Percentiles rank a stretch among this genome's conserved stretches.
Evolutionary conservation across 2,113 vertebrate species (phyloP).

Genomic region (Corythaeola cristata): DNA sequence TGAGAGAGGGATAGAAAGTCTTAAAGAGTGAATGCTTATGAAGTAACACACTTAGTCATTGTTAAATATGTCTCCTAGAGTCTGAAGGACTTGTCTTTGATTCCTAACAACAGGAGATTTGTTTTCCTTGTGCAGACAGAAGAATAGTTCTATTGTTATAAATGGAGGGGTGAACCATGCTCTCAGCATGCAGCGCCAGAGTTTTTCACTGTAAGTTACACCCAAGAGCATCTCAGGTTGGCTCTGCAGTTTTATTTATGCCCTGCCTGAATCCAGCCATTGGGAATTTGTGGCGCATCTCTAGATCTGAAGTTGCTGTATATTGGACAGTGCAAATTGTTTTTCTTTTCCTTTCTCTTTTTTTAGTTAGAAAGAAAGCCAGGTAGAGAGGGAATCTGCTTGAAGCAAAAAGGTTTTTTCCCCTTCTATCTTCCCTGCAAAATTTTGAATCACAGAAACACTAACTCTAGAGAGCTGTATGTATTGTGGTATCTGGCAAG

Average conservation of each 20-base stretch:
- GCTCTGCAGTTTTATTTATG: conserved; percentile 45
- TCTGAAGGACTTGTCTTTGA: conserved; percentile 51
- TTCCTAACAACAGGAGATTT: conserved; percentile 36
- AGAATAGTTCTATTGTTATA: neutral
- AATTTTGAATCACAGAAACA: neutral
- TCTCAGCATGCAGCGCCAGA: neutral
- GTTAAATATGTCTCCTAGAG: conserved; percentile 45
- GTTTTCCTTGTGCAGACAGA: conserved; percentile 44
- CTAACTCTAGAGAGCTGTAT: neutral
- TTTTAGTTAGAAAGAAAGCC: neutral
- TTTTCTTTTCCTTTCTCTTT: neutral
- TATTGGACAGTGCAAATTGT: neutral
- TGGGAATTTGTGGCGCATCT: conserved; percentile 38
- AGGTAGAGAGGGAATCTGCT: neutral
- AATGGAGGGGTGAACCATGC: conserved; percentile 16
- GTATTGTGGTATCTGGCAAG: neutral
- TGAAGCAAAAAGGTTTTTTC: neutral
- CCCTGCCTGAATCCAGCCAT: neutral
- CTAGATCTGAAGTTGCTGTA: neutral
- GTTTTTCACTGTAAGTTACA: conserved; percentile 34
- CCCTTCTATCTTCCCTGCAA: neutral
- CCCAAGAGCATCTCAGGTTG: conserved; percentile 30
- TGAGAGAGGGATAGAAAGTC: neutral
- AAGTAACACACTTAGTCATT: conserved; percentile 25
- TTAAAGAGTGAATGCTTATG: conserved; percentile 15